Evolutionary conservation across 2,888 invertebrate genomes (phyloP).

Genomic region (Eledona agricola): DNA sequence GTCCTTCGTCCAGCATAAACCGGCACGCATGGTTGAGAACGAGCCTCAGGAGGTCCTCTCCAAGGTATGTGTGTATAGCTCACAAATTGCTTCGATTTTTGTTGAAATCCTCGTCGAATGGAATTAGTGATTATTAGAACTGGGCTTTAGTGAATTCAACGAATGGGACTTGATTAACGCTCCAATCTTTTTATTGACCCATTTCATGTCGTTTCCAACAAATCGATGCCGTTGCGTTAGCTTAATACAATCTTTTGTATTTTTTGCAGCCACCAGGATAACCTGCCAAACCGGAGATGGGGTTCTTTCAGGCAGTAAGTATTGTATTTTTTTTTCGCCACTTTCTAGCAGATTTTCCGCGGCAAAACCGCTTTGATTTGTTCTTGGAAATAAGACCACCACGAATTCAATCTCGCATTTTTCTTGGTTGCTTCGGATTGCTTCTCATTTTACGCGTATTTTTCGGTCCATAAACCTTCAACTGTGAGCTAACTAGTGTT

Average conservation of each 20-base stretch:
- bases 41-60: constrained; percentile 81
- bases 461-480: constrained; percentile 2
- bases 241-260: too few species aligned
- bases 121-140: too few species aligned
- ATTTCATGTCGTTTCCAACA: too few species aligned
- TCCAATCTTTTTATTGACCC: too few species aligned
- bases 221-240: too few species aligned
- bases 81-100: background rate
- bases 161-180: too few species aligned
- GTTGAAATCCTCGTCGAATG: background rate
- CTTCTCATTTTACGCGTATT: constrained; percentile 6
- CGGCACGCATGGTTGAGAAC: constrained; percentile 87
- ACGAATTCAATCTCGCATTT: constrained; percentile 4
- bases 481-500: background rate
- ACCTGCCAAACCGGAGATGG: constrained; percentile 70
- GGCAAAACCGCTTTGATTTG: background rate
- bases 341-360: background rate
- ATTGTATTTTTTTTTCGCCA: constrained; percentile 10
- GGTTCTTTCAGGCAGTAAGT: constrained; percentile 73
- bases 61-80: constrained; percentile 71
- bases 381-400: background rate
- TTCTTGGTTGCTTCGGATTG: background rate
- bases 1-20: constrained; percentile 70
- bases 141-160: too few species aligned
- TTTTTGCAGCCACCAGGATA: constrained; percentile 67